These are phyloP conservation scores for Leuciscus waleckii DNA, from an alignment of 2,797 vertebrate species.

Conservation along the genomic window DNA sequence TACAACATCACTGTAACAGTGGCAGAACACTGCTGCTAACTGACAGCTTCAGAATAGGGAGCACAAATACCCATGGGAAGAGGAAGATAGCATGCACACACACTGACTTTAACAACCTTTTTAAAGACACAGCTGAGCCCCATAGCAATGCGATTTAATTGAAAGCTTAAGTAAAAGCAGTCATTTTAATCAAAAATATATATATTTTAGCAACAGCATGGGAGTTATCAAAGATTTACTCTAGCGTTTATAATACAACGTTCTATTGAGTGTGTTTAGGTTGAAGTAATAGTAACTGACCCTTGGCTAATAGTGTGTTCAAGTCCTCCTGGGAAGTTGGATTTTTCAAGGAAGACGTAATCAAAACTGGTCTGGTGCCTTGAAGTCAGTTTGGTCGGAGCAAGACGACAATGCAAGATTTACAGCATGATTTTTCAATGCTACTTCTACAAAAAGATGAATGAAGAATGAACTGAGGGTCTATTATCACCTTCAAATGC, in stretches of 20 bases:
- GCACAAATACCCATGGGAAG: slow-evolving; percentile 24
- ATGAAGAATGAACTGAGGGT: background rate
- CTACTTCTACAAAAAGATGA: background rate
- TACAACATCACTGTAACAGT: background rate
- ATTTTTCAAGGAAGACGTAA: background rate
- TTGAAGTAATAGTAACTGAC: background rate
- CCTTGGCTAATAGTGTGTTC: background rate
- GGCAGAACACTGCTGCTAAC: slow-evolving; percentile 9
- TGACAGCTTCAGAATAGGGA: slow-evolving; percentile 19
- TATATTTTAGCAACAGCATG: background rate
- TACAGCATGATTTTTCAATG: background rate
- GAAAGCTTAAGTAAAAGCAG: slow-evolving; percentile 27
- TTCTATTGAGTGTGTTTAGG: background rate
- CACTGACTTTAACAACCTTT: slow-evolving; percentile 14
- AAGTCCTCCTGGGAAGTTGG: background rate
- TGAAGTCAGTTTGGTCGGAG: background rate
- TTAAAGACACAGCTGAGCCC: background rate
- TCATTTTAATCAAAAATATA: background rate
- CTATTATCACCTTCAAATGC: background rate
- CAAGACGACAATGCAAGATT: background rate
- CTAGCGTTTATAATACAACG: background rate
- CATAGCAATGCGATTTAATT: slow-evolving; percentile 23
- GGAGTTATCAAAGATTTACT: background rate
- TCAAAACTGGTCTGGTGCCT: background rate
- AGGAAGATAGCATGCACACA: slow-evolving; percentile 22